phyloP scores from a whole-genome alignment of 2,113 vertebrate genomes.

The Symphodus melops region DNA sequence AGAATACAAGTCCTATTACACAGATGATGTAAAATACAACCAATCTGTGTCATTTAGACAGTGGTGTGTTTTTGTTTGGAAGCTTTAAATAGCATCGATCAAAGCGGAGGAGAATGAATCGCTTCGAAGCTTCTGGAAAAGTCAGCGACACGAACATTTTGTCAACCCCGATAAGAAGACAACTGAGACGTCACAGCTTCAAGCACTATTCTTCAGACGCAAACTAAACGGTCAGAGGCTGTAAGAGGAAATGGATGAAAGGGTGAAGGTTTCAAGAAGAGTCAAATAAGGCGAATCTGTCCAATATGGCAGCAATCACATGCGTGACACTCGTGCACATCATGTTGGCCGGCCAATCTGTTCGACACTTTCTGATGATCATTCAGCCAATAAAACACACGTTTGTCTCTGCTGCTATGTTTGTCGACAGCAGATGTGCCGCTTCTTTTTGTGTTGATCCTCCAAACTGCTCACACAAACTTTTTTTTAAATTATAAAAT shows the following conservation, averaged over 20 bases:
- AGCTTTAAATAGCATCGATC: too few relatives aligned
- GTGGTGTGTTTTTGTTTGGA: too few relatives aligned
- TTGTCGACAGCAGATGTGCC: background rate
- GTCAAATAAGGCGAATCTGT: constrained; percentile 19
- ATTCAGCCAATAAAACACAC: background rate
- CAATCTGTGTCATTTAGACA: too few relatives aligned
- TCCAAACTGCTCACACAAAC: too few relatives aligned
- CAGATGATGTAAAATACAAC: too few relatives aligned
- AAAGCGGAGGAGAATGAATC: too few relatives aligned
- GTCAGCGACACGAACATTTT: too few relatives aligned
- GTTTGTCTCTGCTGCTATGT: background rate
- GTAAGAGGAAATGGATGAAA: background rate
- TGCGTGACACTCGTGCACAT: background rate
- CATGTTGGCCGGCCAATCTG: background rate
- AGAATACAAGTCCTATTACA: too few relatives aligned
- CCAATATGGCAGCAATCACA: background rate
- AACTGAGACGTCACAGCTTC: constrained; percentile 16
- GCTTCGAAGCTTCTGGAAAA: too few relatives aligned
- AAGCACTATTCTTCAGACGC: background rate
- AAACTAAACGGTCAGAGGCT: too few relatives aligned
- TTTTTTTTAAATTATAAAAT: too few relatives aligned
- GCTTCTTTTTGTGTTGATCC: background rate
- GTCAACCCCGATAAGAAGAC: constrained; percentile 5
- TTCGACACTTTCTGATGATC: background rate
- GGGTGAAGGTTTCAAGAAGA: too few relatives aligned